Conservation (phyloP, 2,113 vertebrate genomes). For the Prionailurus viverrinus region DNA sequence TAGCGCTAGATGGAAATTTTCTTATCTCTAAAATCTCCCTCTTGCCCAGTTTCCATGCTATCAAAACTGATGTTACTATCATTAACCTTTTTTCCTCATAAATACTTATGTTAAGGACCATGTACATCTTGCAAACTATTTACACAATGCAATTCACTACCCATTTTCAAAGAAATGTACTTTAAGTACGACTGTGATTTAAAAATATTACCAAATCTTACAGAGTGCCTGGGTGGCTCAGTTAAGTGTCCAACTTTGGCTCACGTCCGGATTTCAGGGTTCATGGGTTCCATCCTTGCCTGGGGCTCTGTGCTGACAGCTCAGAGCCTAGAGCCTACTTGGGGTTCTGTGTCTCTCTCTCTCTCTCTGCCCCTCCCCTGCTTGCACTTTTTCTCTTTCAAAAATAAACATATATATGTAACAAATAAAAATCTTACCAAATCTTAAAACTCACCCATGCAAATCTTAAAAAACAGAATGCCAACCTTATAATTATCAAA, state of each 20-base stretch:
- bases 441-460: not conserved
- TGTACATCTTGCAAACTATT: not conserved
- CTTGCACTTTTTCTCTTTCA: too few relatives aligned
- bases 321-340: too few relatives aligned
- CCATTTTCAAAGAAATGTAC: not conserved
- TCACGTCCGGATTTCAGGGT: too few relatives aligned
- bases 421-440: not conserved
- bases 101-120: not conserved
- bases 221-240: too few relatives aligned
- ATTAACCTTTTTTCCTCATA: not conserved
- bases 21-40: not conserved
- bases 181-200: slow-evolving; percentile 7
- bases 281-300: too few relatives aligned
- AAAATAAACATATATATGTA: not conserved
- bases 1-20: not conserved
- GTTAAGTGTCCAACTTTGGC: too few relatives aligned
- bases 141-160: not conserved
- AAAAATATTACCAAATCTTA: not conserved
- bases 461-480: slow-evolving; percentile 44
- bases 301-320: too few relatives aligned
- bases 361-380: too few relatives aligned
- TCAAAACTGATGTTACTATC: not conserved
- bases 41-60: not conserved
- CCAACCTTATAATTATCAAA: not conserved
- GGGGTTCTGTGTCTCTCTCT: too few relatives aligned